Conservation (phyloP, 2,113 vertebrate genomes). For the Hippocampus comes region DNA sequence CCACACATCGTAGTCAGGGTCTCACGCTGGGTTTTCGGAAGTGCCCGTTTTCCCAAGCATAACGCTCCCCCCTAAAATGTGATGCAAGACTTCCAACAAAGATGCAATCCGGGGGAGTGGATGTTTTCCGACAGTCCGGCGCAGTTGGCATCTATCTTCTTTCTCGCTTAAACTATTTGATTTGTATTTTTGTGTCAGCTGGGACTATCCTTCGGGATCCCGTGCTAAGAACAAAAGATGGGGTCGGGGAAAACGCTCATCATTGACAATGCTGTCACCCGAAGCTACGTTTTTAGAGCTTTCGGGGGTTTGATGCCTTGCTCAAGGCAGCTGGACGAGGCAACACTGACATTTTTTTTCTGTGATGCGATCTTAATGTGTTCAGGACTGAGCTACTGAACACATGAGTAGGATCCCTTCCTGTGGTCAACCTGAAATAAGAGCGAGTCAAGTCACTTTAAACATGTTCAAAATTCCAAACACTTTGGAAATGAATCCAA, state of each 20-base stretch:
- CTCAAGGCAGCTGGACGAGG: neutral
- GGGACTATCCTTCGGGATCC: slow-evolving; percentile 63
- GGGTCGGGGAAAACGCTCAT: slow-evolving; percentile 49
- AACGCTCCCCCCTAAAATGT: slow-evolving; percentile 61
- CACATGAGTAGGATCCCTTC: neutral
- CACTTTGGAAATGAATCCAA: neutral
- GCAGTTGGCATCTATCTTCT: slow-evolving; percentile 55
- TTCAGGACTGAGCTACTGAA: neutral
- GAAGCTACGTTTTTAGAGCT: neutral
- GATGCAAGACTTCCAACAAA: slow-evolving; percentile 73
- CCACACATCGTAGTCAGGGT: slow-evolving; percentile 58
- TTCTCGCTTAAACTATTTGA: slow-evolving; percentile 65
- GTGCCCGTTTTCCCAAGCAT: slow-evolving; percentile 63
- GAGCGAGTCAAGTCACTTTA: neutral
- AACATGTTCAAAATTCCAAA: neutral
- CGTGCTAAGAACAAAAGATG: slow-evolving; percentile 55
- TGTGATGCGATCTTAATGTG: neutral
- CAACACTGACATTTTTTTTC: neutral
- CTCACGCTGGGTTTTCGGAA: slow-evolving; percentile 67
- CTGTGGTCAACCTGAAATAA: neutral
- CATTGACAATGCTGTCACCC: slow-evolving; percentile 4
- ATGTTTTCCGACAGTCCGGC: slow-evolving; percentile 56
- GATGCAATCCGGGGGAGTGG: slow-evolving; percentile 67
- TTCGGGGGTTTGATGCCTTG: neutral
- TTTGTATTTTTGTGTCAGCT: slow-evolving; percentile 61